Evolutionary conservation across 2,797 vertebrate genomes (phyloP), one percentile per base, ranked within the genome.

Genomic region (Parauchenoglanis ngamensis): DNA sequence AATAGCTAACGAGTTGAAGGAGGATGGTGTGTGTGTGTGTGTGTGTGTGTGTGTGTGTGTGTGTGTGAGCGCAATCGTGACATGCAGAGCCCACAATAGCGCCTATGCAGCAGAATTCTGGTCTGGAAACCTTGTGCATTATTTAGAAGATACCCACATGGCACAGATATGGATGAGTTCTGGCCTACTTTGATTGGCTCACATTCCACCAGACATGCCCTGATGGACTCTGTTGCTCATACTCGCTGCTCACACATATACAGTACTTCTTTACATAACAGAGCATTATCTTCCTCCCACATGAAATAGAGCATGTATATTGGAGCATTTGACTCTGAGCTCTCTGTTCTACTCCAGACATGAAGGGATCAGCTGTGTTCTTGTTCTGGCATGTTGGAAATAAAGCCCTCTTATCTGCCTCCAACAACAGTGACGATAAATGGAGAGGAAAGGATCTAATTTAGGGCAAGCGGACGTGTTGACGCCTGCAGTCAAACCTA

Each of bases 71-170:
- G 35, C 25, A 54, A 87, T 89, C 77, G 86, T 91, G 89, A 92
- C 92, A 93, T 88, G 89, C 80, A 87, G 91, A 87, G 89, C 89
- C 88, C 90, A 92, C 90, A 89, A 92, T 92, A 91, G 90, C 90
- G 94, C 93, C 77, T 92, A 95, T 92, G 46, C 94, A 95, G 94
- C 95, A 95, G 92, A 96, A 94, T 93, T 92, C 91, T 91, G 88
- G 92, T 94, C 92, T 91, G 88, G 92, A 93, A 94, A 91, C 90
- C 92, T 89, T 90, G 88, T 95, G 94, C 93, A 95, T 95, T 95
- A 95, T 96, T 95, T 95, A 95, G 90, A 90, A 94, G 94, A 92
- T 90, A 86, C 77, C 91, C 91, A 92, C 92, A 92, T 88, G 92
- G 92, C 91, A 93, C 93, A 81, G 91, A 93, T 93, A 93, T 93